phyloP scores from a whole-genome alignment of 2,797 vertebrate genomes.

The Sebastes diploproa region DNA sequence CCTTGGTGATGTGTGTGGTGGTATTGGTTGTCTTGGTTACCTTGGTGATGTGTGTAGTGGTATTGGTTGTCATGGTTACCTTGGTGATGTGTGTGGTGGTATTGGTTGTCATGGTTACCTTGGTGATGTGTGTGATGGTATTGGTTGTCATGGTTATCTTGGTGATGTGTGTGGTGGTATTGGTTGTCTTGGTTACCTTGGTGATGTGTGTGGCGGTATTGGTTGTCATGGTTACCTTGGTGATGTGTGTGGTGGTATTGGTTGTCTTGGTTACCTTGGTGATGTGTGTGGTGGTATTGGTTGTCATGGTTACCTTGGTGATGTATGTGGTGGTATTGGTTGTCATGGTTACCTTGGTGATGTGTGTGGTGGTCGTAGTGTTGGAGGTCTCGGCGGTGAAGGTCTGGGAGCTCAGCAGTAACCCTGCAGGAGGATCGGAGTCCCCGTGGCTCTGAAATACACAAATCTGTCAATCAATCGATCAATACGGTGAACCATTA shows the following conservation, averaged over 20 bases:
- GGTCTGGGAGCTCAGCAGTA: slow-evolving; percentile 93
- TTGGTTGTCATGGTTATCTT: no score
- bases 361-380: slow-evolving; percentile 74
- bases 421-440: slow-evolving; percentile 76
- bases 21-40: no score
- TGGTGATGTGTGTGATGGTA: neutral
- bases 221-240: neutral
- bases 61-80: neutral
- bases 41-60: neutral
- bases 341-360: neutral
- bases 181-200: no score
- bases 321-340: no score
- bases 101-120: neutral
- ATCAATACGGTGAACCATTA: no score
- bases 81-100: no score
- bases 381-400: slow-evolving; percentile 93
- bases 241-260: no score
- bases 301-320: neutral
- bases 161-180: neutral
- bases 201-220: neutral
- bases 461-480: neutral
- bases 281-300: neutral
- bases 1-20: no score
- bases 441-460: slow-evolving; percentile 82
- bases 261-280: neutral